Conservation (phyloP, 2,797 vertebrate genomes). For the Anableps anableps region DNA sequence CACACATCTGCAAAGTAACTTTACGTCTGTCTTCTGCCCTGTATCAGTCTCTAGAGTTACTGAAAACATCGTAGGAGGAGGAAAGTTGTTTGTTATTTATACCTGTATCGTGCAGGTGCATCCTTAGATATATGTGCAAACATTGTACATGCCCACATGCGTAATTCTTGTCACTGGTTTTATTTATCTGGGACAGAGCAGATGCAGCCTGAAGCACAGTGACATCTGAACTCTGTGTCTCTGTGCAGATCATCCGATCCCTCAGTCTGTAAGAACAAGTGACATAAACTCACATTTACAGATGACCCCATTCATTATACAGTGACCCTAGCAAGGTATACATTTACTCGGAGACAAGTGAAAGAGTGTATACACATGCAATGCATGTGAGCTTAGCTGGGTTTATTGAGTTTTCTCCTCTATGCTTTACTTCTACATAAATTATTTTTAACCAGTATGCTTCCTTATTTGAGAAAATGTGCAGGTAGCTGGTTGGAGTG, state of each 20-base stretch:
- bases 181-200: slow-evolving; percentile 15
- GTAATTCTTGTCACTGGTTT: not conserved
- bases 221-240: slow-evolving; percentile 28
- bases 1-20: not conserved
- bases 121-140: not conserved
- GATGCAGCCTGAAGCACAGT: not conserved
- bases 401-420: not conserved
- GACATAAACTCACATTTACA: slow-evolving; percentile 3
- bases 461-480: not conserved
- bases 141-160: not conserved
- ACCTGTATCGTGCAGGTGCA: not conserved
- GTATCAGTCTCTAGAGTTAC: slow-evolving; percentile 2
- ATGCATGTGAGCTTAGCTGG: not conserved
- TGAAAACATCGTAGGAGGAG: not conserved
- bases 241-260: slow-evolving; percentile 4
- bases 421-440: not conserved
- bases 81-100: slow-evolving; percentile 19
- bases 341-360: not conserved
- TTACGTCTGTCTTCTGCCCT: not conserved
- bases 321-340: not conserved
- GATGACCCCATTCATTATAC: slow-evolving; percentile 14
- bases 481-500: not conserved
- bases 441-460: not conserved
- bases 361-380: not conserved
- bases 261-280: not conserved